These are phyloP conservation scores for Oryzaephilus surinamensis DNA, from an alignment of 1,140 invertebrate genomes.

Conservation along the genomic window DNA sequence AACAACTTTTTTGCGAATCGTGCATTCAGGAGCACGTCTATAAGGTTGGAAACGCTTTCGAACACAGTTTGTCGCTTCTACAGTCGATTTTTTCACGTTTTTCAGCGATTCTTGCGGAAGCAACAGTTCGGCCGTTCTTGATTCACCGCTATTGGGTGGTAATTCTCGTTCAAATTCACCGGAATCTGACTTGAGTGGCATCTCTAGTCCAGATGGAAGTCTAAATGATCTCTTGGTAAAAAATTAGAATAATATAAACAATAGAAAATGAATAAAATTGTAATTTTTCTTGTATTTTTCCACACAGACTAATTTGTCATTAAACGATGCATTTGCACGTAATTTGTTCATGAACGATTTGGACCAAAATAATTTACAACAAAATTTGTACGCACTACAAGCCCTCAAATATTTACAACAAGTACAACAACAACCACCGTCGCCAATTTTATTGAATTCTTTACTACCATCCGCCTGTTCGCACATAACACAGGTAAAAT, in stretches of 20 bases:
- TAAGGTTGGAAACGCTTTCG: too few species aligned
- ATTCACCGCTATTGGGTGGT: constrained; percentile 34
- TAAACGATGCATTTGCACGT: constrained; percentile 25
- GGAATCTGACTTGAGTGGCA: constrained; percentile 51
- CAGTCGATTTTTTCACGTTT: constrained; percentile 16
- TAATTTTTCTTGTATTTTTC: constrained; percentile 7
- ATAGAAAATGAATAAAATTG: constrained; percentile 1
- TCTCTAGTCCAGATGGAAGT: constrained; percentile 48
- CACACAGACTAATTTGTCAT: constrained; percentile 29
- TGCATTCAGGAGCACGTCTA: constrained; percentile 19
- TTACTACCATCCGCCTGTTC: constrained; percentile 25
- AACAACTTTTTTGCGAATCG: constrained; percentile 20
- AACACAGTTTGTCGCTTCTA: constrained; percentile 11
- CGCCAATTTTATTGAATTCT: constrained; percentile 25
- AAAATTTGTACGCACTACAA: constrained; percentile 39
- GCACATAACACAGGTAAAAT: constrained; percentile 18
- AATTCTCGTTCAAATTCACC: constrained; percentile 49
- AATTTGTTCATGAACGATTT: constrained; percentile 30
- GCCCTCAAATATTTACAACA: constrained; percentile 39
- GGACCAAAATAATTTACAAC: constrained; percentile 38
- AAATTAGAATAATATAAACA: constrained; percentile 2
- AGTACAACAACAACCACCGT: too few species aligned
- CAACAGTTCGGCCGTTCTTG: constrained; percentile 42
- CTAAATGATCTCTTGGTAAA: constrained; percentile 56
- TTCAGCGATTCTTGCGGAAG: constrained; percentile 41